Conservation (phyloP, 2,113 vertebrate species). For the Hippocampus zosterae region DNA sequence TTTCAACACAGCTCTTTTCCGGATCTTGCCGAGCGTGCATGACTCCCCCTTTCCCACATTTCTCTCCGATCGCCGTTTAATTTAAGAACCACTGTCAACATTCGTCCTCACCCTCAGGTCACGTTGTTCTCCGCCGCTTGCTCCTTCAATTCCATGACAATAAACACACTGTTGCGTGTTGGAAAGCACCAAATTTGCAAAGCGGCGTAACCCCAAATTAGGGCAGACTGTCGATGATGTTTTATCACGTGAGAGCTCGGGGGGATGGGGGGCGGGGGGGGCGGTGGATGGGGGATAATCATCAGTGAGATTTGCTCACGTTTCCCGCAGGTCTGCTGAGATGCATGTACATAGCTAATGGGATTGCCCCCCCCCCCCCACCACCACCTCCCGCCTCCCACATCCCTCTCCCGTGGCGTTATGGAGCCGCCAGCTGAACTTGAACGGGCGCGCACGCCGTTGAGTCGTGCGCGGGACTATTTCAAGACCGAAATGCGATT, state of each 20-base stretch:
- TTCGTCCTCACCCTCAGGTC: neutral
- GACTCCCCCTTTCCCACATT: neutral
- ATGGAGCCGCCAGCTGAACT: constrained; percentile 72
- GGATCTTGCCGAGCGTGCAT: neutral
- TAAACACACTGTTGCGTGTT: constrained; percentile 24
- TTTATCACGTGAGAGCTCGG: constrained; percentile 60
- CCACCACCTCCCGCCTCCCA: too few species aligned
- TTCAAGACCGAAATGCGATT: constrained; percentile 82
- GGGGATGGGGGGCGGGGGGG: neutral
- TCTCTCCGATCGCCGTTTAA: neutral
- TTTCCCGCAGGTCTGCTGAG: constrained; percentile 71
- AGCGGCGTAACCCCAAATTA: constrained; percentile 8
- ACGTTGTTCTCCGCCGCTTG: neutral
- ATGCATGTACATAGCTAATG: constrained; percentile 72
- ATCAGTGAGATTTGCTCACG: constrained; percentile 67
- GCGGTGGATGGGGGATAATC: constrained; percentile 70
- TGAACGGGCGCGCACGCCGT: constrained; percentile 69
- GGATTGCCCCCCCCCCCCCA: constrained; percentile 62
- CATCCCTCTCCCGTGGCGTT: constrained; percentile 64
- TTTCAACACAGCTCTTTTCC: neutral
- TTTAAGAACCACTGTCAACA: neutral
- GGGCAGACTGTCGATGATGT: constrained; percentile 40
- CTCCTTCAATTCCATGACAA: neutral
- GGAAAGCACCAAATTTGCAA: constrained; percentile 34
- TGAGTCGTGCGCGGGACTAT: constrained; percentile 75